phyloP scores from a whole-genome alignment of 2,888 invertebrate species.

The Dryococelus australis region DNA sequence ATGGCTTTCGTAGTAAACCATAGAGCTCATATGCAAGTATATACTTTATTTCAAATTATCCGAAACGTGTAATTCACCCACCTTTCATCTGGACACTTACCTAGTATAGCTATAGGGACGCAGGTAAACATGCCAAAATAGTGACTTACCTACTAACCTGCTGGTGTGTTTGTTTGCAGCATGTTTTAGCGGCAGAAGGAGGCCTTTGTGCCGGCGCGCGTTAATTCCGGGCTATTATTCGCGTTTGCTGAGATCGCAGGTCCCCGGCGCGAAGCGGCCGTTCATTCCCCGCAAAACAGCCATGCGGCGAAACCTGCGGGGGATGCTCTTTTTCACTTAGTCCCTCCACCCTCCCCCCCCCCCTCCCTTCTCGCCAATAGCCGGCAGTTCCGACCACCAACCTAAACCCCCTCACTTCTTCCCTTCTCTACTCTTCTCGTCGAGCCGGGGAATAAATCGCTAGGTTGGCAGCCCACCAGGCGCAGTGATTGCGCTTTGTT shows the following conservation, averaged over 20 bases:
- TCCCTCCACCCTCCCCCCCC: no score
- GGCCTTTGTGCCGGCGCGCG: not conserved
- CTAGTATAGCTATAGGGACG: no score
- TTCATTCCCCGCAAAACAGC: not conserved
- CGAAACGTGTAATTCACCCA: no score
- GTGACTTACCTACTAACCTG: no score
- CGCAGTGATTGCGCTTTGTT: constrained; percentile 11
- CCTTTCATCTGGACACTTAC: no score
- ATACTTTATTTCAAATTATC: no score
- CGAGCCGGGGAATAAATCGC: not conserved
- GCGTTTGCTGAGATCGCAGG: not conserved
- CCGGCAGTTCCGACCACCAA: not conserved
- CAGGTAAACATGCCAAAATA: no score
- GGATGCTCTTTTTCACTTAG: constrained; percentile 4
- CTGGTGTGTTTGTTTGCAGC: no score
- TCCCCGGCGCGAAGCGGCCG: not conserved
- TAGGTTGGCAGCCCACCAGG: constrained; percentile 16
- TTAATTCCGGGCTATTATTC: not conserved
- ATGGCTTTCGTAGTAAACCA: no score
- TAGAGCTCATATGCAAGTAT: no score
- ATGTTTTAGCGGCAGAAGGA: no score
- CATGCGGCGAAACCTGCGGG: not conserved
- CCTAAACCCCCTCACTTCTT: not conserved
- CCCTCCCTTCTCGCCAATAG: not conserved
- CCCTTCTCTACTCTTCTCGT: not conserved